phyloP scores from a whole-genome alignment of 2,113 vertebrate species.

The Xiphorhynchus elegans region DNA sequence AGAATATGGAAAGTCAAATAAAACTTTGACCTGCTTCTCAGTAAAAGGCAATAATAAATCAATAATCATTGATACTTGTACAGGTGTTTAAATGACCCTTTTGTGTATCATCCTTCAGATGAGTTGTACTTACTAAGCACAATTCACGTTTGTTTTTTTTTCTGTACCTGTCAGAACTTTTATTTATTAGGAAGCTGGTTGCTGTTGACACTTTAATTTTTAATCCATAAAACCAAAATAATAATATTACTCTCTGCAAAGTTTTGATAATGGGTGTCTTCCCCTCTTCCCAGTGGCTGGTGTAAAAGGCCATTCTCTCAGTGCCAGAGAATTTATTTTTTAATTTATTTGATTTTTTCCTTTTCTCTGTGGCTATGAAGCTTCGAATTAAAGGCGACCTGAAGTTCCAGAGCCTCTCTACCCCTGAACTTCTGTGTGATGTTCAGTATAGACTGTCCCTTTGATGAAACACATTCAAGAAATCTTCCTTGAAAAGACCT shows the following conservation, averaged over 20 bases:
- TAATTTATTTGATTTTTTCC: not conserved
- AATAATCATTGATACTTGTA: not conserved
- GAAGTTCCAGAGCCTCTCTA: not conserved
- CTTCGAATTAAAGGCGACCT: not conserved
- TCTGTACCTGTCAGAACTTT: not conserved
- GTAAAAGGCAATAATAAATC: not conserved
- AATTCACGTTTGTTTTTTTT: accelerated
- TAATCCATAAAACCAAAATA: not conserved
- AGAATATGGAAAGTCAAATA: not conserved
- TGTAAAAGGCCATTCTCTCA: not conserved
- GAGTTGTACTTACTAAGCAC: not conserved
- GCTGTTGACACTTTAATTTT: not conserved
- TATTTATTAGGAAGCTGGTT: not conserved
- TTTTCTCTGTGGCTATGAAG: not conserved
- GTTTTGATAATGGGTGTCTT: not conserved
- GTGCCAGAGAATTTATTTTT: not conserved
- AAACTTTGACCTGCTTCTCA: not conserved
- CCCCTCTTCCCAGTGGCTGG: not conserved
- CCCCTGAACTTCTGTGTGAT: not conserved
- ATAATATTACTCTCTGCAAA: not conserved
- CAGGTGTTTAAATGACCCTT: not conserved
- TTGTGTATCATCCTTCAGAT: not conserved
- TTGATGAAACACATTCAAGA: not conserved
- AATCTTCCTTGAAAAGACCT: not conserved
- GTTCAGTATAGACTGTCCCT: accelerated